A percentile compares a stretch with the other conserved stretches of the same genome.
Evolutionary conservation across 92 coral and sea anemone species (phyloP).

Genomic region (Actinostola sp.): DNA sequence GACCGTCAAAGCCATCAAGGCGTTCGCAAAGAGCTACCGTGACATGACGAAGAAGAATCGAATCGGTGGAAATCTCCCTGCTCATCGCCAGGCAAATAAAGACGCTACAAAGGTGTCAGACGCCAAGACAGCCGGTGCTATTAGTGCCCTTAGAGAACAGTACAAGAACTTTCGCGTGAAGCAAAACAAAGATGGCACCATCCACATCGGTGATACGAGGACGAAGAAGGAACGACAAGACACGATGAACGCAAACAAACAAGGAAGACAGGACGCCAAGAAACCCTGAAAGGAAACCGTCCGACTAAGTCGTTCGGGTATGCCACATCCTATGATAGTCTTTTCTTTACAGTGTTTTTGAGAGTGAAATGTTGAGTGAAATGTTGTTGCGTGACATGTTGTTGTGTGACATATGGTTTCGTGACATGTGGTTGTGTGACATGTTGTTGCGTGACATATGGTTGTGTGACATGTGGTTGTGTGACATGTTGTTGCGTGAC

Average conservation of each 20-base stretch:
- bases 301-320: too few relatives aligned
- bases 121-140: slow-evolving; percentile 61
- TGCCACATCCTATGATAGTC: too few relatives aligned
- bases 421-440: too few relatives aligned
- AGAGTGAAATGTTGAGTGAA: too few relatives aligned
- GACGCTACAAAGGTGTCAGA: slow-evolving; percentile 54
- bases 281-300: too few relatives aligned
- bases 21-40: slow-evolving; percentile 53
- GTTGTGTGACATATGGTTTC: too few relatives aligned
- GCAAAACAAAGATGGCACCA: slow-evolving; percentile 53
- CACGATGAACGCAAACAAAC: slow-evolving; percentile 68
- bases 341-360: too few relatives aligned
- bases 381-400: too few relatives aligned
- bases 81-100: slow-evolving; percentile 66
- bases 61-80: slow-evolving; percentile 57
- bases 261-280: slow-evolving; percentile 55
- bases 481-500: too few relatives aligned
- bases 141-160: slow-evolving; percentile 74
- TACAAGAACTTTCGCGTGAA: slow-evolving; percentile 65
- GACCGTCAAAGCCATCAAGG: slow-evolving; percentile 38
- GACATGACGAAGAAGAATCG: slow-evolving; percentile 53
- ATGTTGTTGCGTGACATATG: too few relatives aligned
- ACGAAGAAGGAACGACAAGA: slow-evolving; percentile 50
- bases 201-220: slow-evolving; percentile 75
- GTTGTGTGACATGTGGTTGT: too few relatives aligned